Conservation (phyloP, 2,888 invertebrate genomes). For the Drosophila emarginata region DNA sequence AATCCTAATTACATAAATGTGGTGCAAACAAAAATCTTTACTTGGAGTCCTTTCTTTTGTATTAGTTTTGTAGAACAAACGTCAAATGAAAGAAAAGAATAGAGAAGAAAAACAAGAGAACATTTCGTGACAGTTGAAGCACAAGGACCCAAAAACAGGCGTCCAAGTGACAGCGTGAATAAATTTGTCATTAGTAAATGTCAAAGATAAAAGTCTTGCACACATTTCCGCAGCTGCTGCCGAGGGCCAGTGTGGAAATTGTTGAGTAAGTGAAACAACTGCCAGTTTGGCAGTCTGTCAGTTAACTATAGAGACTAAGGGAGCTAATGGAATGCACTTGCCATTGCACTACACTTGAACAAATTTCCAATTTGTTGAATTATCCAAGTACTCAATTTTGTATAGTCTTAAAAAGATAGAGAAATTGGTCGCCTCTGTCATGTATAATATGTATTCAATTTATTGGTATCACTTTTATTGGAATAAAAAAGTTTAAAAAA, state of each 20-base stretch:
- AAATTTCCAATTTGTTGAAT: slow-evolving; percentile 3
- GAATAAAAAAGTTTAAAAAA: no score
- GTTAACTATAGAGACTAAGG: slow-evolving; percentile 30
- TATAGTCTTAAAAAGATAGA: not conserved
- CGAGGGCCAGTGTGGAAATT: slow-evolving; percentile 35
- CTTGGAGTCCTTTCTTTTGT: slow-evolving; percentile 26
- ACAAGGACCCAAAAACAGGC: slow-evolving; percentile 44
- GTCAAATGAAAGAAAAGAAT: slow-evolving; percentile 20
- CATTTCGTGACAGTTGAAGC: slow-evolving; percentile 36
- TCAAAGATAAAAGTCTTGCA: slow-evolving; percentile 71
- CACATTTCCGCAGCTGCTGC: slow-evolving; percentile 59
- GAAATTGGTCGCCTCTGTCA: no score
- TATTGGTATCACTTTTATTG: no score
- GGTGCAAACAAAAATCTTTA: slow-evolving; percentile 53
- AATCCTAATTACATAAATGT: slow-evolving; percentile 62
- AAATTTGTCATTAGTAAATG: slow-evolving; percentile 77
- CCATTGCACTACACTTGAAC: slow-evolving; percentile 33
- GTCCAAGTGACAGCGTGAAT: slow-evolving; percentile 74
- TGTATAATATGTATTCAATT: no score
- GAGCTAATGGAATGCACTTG: slow-evolving; percentile 35
- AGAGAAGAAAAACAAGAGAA: not conserved
- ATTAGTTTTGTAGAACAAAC: slow-evolving; percentile 27
- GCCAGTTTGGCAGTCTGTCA: slow-evolving; percentile 49
- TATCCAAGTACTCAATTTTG: not conserved
- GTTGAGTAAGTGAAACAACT: slow-evolving; percentile 51